phyloP scores from a whole-genome alignment of 1,140 invertebrate species.

The Rhagoletis zephyria region DNA sequence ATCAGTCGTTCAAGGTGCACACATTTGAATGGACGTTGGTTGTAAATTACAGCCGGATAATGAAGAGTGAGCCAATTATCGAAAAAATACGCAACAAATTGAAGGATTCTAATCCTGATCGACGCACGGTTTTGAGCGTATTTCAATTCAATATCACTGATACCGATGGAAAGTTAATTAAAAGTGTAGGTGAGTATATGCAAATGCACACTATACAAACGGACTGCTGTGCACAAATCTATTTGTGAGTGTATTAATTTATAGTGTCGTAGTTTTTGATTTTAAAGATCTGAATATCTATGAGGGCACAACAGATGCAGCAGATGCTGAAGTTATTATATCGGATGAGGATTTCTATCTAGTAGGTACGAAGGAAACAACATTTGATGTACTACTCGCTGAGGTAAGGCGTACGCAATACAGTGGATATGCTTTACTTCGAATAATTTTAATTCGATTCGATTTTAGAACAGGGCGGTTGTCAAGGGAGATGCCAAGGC shows the following conservation, averaged over 20 bases:
- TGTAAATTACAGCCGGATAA: constrained; percentile 46
- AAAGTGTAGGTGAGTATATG: constrained; percentile 65
- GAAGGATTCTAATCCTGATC: constrained; percentile 67
- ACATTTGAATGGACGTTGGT: background rate
- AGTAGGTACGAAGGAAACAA: constrained; percentile 67
- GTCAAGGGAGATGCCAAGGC: constrained; percentile 67
- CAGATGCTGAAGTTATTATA: constrained; percentile 66
- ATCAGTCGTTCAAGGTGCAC: background rate
- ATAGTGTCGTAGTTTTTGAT: constrained; percentile 66
- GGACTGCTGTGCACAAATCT: background rate
- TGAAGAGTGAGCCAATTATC: constrained; percentile 71
- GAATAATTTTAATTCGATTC: background rate
- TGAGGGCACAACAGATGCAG: constrained; percentile 61
- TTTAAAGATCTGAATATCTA: constrained; percentile 72
- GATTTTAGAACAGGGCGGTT: constrained; percentile 62
- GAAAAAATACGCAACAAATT: constrained; percentile 70
- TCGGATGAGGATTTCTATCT: constrained; percentile 69
- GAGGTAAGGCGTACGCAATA: constrained; percentile 27
- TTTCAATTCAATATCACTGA: constrained; percentile 72
- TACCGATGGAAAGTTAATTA: constrained; percentile 67
- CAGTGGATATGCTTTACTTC: background rate
- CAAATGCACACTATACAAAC: background rate
- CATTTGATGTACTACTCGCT: constrained; percentile 65
- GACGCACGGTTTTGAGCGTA: constrained; percentile 67
- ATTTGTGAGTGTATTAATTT: constrained; percentile 40